These are phyloP conservation scores for Scaptomyza cyrtandrae DNA, from an alignment of 2,888 invertebrate species.

Conservation along the genomic window DNA sequence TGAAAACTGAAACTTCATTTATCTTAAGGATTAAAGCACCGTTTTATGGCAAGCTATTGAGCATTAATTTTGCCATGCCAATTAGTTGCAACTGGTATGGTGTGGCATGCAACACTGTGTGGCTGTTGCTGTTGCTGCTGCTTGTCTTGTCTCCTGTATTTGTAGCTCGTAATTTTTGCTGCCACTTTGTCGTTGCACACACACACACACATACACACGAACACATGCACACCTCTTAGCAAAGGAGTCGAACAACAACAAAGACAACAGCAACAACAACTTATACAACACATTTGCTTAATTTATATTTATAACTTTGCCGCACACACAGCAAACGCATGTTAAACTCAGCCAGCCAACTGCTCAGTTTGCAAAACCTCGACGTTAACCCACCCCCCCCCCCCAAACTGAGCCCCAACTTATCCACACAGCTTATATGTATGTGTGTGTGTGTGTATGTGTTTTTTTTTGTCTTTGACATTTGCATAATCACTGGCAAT, in stretches of 20 bases:
- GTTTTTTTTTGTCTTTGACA: conserved; percentile 45
- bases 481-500: conserved; percentile 73
- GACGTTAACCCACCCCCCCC: neutral
- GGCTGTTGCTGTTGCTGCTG: conserved; percentile 14
- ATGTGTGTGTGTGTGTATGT: conserved; percentile 11
- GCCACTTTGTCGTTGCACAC: conserved; percentile 57
- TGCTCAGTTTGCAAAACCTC: conserved; percentile 16
- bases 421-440: conserved; percentile 15
- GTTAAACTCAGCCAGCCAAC: conserved; percentile 39
- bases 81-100: conserved; percentile 22
- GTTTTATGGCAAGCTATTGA: neutral
- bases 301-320: conserved; percentile 79
- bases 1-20: neutral
- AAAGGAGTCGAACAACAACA: conserved; percentile 43
- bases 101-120: conserved; percentile 13
- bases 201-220: conserved; percentile 23
- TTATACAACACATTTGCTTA: conserved; percentile 79
- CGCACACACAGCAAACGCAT: conserved; percentile 38
- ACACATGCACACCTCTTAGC: conserved; percentile 33
- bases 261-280: conserved; percentile 59
- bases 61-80: conserved; percentile 12
- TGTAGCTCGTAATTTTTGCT: conserved; percentile 71
- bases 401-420: conserved; percentile 1
- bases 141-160: conserved; percentile 35
- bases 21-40: neutral